Evolutionary conservation across 2,113 vertebrate species (phyloP).

Genomic region (Hippocampus mohnikei): DNA sequence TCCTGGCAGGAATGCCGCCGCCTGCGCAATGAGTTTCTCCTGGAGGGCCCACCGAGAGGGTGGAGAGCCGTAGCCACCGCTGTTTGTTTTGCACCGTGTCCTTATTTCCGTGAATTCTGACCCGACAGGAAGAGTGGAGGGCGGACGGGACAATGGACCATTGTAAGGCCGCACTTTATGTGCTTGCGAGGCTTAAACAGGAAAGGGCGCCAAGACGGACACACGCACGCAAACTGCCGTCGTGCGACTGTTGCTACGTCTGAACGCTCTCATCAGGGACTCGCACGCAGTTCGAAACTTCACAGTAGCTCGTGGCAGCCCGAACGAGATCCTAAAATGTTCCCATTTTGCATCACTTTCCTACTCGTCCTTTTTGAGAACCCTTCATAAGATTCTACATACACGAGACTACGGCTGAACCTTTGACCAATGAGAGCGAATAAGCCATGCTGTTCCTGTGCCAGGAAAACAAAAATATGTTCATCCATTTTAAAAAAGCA

Average conservation of each 20-base stretch:
- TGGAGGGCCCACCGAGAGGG: slow-evolving; percentile 42
- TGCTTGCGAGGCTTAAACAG: slow-evolving; percentile 64
- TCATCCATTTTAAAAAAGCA: background rate
- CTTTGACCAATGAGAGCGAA: background rate
- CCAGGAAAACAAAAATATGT: slow-evolving; percentile 1
- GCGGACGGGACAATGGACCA: slow-evolving; percentile 75
- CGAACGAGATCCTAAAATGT: background rate
- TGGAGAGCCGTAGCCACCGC: slow-evolving; percentile 55
- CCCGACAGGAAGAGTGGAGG: slow-evolving; percentile 66
- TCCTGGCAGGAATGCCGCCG: slow-evolving; percentile 62
- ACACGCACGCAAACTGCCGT: slow-evolving; percentile 28
- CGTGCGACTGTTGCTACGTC: background rate
- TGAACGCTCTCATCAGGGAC: background rate
- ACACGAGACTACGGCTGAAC: background rate
- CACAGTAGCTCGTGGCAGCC: background rate
- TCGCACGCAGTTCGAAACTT: background rate
- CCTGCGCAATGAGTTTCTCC: slow-evolving; percentile 39
- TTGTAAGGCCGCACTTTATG: slow-evolving; percentile 66
- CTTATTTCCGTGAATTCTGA: slow-evolving; percentile 79
- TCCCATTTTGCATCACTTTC: background rate
- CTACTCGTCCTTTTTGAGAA: background rate
- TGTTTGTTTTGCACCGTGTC: slow-evolving; percentile 76
- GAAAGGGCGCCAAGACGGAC: slow-evolving; percentile 57
- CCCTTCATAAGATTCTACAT: background rate
- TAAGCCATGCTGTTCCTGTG: background rate